phyloP scores from a whole-genome alignment of 2,797 vertebrate genomes.

The Podarcis siculus region DNA sequence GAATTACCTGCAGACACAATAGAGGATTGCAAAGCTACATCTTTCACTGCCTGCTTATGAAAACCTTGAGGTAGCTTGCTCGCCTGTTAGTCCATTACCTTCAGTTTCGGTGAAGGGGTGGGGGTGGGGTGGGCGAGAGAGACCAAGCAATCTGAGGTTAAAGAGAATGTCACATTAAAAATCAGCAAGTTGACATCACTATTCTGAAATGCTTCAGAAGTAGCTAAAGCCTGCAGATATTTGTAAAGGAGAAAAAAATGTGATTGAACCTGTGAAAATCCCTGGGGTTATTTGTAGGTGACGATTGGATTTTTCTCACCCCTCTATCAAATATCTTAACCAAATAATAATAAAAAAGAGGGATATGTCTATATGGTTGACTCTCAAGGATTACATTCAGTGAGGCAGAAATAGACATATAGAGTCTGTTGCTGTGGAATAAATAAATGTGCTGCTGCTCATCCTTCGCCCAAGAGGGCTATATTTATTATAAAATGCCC shows the following conservation, averaged over 20 bases:
- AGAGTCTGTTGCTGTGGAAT: slow-evolving; percentile 53
- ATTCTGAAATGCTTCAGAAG: slow-evolving; percentile 27
- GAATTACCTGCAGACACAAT: slow-evolving; percentile 44
- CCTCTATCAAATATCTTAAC: slow-evolving; percentile 53
- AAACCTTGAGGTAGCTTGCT: slow-evolving; percentile 16
- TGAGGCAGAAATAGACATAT: slow-evolving; percentile 55
- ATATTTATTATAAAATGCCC: slow-evolving; percentile 56
- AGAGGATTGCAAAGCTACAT: neutral
- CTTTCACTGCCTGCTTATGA: slow-evolving; percentile 23
- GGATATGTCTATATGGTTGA: slow-evolving; percentile 39
- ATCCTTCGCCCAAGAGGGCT: slow-evolving; percentile 48
- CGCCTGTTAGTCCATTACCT: neutral
- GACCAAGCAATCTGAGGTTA: slow-evolving; percentile 32
- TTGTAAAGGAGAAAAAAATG: slow-evolving; percentile 10
- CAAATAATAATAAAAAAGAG: slow-evolving; percentile 56
- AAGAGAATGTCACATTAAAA: slow-evolving; percentile 36
- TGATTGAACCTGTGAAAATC: slow-evolving; percentile 49
- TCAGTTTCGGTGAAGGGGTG: neutral
- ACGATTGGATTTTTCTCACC: slow-evolving; percentile 60
- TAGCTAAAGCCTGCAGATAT: neutral
- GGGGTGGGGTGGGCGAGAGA: neutral
- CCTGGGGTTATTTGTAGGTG: slow-evolving; percentile 48
- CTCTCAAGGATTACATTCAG: slow-evolving; percentile 46
- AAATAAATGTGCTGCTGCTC: slow-evolving; percentile 59
- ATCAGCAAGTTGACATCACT: slow-evolving; percentile 14